Conservation (phyloP, 64 coral and sea anemone species). For the Dendronephthya gigantea region DNA sequence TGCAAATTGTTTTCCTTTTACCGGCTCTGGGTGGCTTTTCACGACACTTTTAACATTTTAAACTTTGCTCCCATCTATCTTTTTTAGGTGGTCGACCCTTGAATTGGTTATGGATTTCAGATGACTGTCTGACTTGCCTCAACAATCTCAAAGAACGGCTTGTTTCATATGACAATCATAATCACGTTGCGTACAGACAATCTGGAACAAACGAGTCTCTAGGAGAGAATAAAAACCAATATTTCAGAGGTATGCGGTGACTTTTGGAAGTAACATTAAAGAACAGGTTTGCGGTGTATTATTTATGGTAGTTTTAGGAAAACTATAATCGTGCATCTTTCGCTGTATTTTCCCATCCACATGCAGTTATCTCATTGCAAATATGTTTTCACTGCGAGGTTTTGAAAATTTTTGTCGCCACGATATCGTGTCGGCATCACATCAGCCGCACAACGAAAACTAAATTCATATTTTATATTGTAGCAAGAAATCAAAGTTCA, state of each 20-base stretch:
- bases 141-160: conserved; percentile 8
- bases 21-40: too few relatives aligned
- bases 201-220: not conserved
- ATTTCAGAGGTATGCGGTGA: not conserved
- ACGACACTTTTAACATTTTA: not conserved
- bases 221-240: not conserved
- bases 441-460: not conserved
- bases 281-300: not conserved
- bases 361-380: too few relatives aligned
- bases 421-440: not conserved
- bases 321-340: too few relatives aligned
- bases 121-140: not conserved
- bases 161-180: not conserved
- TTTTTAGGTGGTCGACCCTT: not conserved
- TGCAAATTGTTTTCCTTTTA: too few relatives aligned
- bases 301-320: too few relatives aligned
- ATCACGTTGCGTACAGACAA: not conserved
- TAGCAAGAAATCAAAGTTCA: not conserved
- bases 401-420: too few relatives aligned
- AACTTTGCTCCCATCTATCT: not conserved
- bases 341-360: too few relatives aligned
- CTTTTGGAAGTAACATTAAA: too few relatives aligned
- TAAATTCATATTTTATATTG: not conserved
- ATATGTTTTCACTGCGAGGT: too few relatives aligned
- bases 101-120: conserved; percentile 12